Base-by-base conservation (phyloP, 1,140 invertebrate species). In the Harlomillsia oculata region DNA sequence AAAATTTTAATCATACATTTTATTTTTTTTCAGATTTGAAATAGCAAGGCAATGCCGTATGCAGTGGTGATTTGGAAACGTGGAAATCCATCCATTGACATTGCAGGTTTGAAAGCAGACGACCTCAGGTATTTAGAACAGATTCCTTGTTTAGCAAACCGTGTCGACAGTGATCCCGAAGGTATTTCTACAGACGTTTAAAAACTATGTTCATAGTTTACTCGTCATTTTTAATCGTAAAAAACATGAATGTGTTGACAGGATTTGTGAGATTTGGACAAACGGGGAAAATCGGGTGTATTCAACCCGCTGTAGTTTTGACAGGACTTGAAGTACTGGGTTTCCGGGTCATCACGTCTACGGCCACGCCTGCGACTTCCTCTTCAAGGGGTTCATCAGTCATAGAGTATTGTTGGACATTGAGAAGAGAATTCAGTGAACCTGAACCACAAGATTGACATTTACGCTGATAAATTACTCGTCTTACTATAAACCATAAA, bases 361-460 rank as follows among this genome's bases (percentile, higher is more conserved):
- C 85, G 58, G 87, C 84, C 44, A 86, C 84, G 54, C 45, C 59
- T 0, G 57, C 36, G 9, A 20, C 52, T n/a, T 48, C 16, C 14
- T 36, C 52, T 18, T 48, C 50, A 9, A 21, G 49, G 0, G 54
- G 43, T 6, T 20, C 13, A 16, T 32, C 29, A 18, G 58, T 41
- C 3, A n/a, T n/a, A n/a, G 64, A 65, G 48, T 65, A 65, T 50
- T 51, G 49, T 5, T 89, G 87, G 87, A 89, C 87, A 71, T 86
- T 89, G 83, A 82, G 85, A 77, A 86, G 85, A 72, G 85, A 88
- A 64, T 88, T 88, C 72, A 75, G 80, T 48, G 86, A 88, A 68
- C 85, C 85, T 39, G 86, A 89, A 70, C 76, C 75, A 0, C 56
- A 58, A 48, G 71, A 63, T 62, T 74, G 71, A 60, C 71, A 72